A percentile compares a stretch with the other conserved stretches of the same genome.
Conservation (phyloP, 1,140 invertebrate genomes). For the Drosophila repleta region DNA sequence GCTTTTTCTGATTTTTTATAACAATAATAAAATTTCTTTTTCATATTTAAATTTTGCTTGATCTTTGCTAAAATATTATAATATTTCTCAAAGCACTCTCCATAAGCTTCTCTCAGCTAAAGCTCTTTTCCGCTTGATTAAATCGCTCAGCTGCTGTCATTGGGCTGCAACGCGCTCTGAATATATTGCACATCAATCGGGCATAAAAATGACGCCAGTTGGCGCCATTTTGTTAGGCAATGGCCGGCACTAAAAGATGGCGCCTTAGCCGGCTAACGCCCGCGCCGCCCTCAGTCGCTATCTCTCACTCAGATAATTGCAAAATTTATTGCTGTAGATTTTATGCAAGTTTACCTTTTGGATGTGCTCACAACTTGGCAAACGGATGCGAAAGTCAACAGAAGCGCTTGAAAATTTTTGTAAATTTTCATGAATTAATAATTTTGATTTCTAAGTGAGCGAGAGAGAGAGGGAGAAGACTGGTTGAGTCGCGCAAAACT, state of each 20-base stretch:
- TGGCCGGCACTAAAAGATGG: conserved; percentile 36
- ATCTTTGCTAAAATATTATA: no score
- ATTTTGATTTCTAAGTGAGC: conserved; percentile 53
- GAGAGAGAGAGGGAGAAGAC: background rate
- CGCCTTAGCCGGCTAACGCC: conserved; percentile 12
- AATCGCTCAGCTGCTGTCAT: conserved; percentile 18
- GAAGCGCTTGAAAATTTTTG: conserved; percentile 22
- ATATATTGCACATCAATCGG: conserved; percentile 70
- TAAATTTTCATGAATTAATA: conserved; percentile 58
- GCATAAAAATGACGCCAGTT: conserved; percentile 49
- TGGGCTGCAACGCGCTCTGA: conserved; percentile 35
- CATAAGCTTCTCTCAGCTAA: no score
- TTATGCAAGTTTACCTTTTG: conserved; percentile 49
- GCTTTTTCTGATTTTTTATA: no score
- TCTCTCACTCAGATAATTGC: conserved; percentile 47
- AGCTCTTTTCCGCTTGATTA: no score
- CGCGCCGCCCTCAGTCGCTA: background rate
- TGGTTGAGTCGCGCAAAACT: no score
- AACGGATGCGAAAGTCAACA: conserved; percentile 38
- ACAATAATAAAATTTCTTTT: no score
- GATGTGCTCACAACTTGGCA: conserved; percentile 34
- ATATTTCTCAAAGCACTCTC: background rate
- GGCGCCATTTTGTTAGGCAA: conserved; percentile 52
- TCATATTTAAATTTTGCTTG: no score
- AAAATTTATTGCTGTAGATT: conserved; percentile 52